Percentiles rank a stretch among this genome's conserved stretches.
Conservation (phyloP, 2,888 invertebrate species). For the Lypha dubia region DNA sequence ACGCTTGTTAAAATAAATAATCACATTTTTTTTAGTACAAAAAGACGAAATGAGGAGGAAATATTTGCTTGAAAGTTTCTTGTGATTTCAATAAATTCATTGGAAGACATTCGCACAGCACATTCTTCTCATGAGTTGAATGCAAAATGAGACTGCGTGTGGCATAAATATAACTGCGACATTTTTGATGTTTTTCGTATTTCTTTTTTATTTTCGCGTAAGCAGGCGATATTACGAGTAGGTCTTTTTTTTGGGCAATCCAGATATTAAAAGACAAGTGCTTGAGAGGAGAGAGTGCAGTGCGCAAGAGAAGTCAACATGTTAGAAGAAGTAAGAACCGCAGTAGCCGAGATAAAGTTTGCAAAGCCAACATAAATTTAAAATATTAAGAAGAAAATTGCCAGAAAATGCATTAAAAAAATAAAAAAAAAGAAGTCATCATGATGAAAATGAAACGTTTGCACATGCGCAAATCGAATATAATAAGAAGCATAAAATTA, state of each 20-base stretch:
- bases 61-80: conserved; percentile 48
- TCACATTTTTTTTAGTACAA: conserved; percentile 30
- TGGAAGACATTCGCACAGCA: conserved; percentile 17
- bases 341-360: conserved; percentile 25
- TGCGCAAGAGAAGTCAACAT: not conserved
- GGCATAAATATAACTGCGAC: conserved; percentile 7
- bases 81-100: conserved; percentile 41
- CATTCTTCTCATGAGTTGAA: conserved; percentile 36
- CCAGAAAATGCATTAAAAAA: conserved; percentile 70
- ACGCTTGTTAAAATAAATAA: conserved; percentile 44
- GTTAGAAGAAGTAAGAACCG: not conserved
- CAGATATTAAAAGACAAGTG: conserved; percentile 56
- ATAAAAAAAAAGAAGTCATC: conserved; percentile 30
- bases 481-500: conserved; percentile 45
- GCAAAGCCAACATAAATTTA: conserved; percentile 51
- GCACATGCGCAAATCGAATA: conserved; percentile 53
- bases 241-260: conserved; percentile 39
- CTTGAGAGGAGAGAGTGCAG: not conserved
- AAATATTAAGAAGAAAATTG: conserved; percentile 51
- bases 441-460: conserved; percentile 33
- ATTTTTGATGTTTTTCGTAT: not conserved
- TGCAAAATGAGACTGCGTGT: conserved; percentile 59
- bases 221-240: not conserved
- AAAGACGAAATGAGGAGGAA: conserved; percentile 53
- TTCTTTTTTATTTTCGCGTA: not conserved